Evolutionary conservation across 1,140 invertebrate genomes (phyloP), one percentile per base, ranked within the genome.

Genomic region (Protaetia brevitarsis): DNA sequence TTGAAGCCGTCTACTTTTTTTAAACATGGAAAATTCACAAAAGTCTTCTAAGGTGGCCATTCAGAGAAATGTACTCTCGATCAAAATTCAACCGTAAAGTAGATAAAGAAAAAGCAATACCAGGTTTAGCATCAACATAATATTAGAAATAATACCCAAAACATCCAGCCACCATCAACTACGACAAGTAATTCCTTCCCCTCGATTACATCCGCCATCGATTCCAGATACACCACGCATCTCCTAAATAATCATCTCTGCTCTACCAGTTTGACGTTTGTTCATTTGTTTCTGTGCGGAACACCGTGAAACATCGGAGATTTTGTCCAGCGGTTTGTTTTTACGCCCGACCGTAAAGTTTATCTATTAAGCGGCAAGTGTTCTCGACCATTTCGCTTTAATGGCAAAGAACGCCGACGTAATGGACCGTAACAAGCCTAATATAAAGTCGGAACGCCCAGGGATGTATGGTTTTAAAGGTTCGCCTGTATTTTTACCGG

Each of bases 331-430:
- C 11, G 13, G 41, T 51, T 51, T 26, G 41, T 51, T 51, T 51
- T 51, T 51, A 51, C 19, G 26, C 26, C 41, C 13, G 16, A 19
- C 41, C 41, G 16, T 51, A 51, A 51, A 51, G 19, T 19, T 51
- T 51, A 51, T 51, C 41, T 51, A 19, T 51, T 23, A 51, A 51
- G 41, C 41, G 26, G 41, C 41, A 51, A 51, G 41, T 51, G 41
- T 51, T 51, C 41, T 51, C 41, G 41, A 23, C 41, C 41, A 51
- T 51, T 51, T 51, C 41, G 41, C 41, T 51, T 51, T 51, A 51
- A 51, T 23, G 21, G 41, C 16, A 23, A 51, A 23, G 41, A 51
- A 21, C 41, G 41, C 5, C 5, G 41, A 51, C n/a, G 41, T 51
- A 51, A 51, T 51, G 41, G 41, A 51, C 41, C 26, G 41, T 51